Conservation (phyloP, 1,140 invertebrate genomes). For the Caerostris darwini region DNA sequence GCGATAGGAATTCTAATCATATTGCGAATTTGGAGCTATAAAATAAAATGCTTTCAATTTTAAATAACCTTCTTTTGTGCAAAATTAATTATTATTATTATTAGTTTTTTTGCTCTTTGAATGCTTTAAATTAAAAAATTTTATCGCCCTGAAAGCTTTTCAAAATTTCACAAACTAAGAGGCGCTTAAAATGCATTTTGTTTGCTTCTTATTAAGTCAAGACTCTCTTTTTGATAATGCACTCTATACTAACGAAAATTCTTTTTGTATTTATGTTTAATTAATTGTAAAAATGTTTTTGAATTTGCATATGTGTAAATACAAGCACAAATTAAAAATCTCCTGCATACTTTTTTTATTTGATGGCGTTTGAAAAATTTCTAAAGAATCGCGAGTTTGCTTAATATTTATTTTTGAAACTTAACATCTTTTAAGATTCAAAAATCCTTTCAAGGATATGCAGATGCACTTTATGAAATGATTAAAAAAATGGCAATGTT, state of each 20-base stretch:
- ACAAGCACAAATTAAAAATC: background rate
- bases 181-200: background rate
- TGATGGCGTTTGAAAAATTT: background rate
- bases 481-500: background rate
- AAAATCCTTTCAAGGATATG: background rate
- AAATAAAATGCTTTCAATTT: too few species aligned
- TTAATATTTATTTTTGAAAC: background rate
- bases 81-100: too few species aligned
- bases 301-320: background rate
- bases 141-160: background rate
- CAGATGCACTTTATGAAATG: too few species aligned
- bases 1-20: too few species aligned
- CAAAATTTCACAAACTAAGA: background rate
- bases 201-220: slow-evolving; percentile 1
- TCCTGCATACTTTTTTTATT: background rate
- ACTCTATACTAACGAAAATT: background rate
- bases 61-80: too few species aligned
- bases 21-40: too few species aligned
- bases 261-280: background rate
- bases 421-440: background rate
- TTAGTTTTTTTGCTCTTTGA: too few species aligned
- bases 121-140: background rate
- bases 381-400: background rate
- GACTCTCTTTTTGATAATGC: background rate
- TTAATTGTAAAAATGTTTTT: background rate